phyloP scores from a whole-genome alignment of 2,888 invertebrate species.

The Periphyllus acericola region DNA sequence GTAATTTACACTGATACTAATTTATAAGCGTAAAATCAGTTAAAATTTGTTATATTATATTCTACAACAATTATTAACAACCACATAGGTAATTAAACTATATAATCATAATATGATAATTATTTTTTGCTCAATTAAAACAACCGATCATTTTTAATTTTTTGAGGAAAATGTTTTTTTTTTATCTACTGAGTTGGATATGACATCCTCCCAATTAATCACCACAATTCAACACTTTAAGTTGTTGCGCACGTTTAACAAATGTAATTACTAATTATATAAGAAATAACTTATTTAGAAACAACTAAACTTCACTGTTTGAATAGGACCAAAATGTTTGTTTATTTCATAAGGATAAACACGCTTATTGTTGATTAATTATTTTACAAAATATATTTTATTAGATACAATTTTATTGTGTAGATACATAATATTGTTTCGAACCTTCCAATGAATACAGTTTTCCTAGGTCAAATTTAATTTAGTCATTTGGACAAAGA shows the following conservation, averaged over 20 bases:
- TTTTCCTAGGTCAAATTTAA: neutral
- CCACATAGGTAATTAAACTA: too few species aligned
- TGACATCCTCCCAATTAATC: too few species aligned
- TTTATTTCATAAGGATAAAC: neutral
- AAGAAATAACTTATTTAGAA: neutral
- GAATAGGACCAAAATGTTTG: too few species aligned
- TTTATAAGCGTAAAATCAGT: too few species aligned
- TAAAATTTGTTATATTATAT: too few species aligned
- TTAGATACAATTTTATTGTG: neutral
- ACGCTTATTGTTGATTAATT: neutral
- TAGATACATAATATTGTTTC: neutral
- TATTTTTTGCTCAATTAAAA: too few species aligned
- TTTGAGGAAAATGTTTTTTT: too few species aligned
- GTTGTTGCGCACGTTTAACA: neutral
- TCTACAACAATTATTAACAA: too few species aligned
- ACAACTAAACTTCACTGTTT: neutral
- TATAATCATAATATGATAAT: too few species aligned
- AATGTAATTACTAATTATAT: neutral
- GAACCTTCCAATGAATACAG: neutral
- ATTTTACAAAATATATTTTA: neutral
- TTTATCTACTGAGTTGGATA: too few species aligned
- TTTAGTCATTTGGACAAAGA: neutral
- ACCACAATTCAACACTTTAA: neutral
- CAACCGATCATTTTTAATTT: too few species aligned
- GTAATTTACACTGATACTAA: too few species aligned